These are phyloP conservation scores for Calyptommatus sinebrachiatus DNA, from an alignment of 2,113 vertebrate genomes.

Conservation along the genomic window DNA sequence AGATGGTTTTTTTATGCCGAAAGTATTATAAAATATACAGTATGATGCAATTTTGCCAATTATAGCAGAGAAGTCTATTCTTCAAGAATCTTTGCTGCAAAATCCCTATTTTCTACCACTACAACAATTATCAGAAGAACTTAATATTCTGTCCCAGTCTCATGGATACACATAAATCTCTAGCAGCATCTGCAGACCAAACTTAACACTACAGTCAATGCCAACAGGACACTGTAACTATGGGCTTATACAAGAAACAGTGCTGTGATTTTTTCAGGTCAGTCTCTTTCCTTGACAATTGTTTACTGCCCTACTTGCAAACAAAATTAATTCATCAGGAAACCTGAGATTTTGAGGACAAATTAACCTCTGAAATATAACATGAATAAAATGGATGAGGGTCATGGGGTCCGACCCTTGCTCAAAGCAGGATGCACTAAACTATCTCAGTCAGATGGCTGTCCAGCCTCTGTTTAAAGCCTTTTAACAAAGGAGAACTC, in stretches of 20 bases:
- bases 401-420: no score
- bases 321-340: neutral
- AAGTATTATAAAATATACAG: neutral
- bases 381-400: neutral
- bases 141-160: neutral
- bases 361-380: neutral
- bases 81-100: neutral
- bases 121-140: slow-evolving; percentile 6
- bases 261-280: neutral
- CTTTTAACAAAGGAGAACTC: no score
- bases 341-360: neutral
- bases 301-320: neutral
- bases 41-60: neutral
- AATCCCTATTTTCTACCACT: neutral
- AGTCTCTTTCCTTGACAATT: neutral
- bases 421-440: no score
- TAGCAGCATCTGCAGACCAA: neutral
- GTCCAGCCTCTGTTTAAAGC: no score
- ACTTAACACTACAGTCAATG: neutral
- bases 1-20: neutral
- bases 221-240: neutral
- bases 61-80: slow-evolving; percentile 22
- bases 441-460: no score
- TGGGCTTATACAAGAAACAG: neutral
- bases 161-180: neutral